phyloP scores from a whole-genome alignment of 2,113 vertebrate species.

The Osmerus eperlanus region DNA sequence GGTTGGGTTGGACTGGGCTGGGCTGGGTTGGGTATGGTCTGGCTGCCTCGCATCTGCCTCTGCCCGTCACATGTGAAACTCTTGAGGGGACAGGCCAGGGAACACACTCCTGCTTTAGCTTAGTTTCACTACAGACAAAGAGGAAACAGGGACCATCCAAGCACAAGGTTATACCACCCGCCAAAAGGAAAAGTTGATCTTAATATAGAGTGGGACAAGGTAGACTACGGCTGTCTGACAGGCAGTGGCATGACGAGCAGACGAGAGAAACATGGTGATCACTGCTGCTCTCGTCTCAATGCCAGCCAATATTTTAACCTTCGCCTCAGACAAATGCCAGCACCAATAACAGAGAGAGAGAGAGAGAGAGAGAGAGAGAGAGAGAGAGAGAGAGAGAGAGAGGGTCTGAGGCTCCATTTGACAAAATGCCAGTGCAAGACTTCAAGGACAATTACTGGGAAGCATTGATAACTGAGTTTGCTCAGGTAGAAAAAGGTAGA shows the following conservation, averaged over 20 bases:
- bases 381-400: no score
- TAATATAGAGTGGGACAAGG: constrained; percentile 36
- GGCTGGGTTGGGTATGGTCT: no score
- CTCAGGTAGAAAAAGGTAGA: no score
- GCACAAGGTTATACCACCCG: constrained; percentile 36
- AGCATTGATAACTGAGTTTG: no score
- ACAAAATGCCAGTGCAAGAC: no score
- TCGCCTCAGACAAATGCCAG: constrained; percentile 22
- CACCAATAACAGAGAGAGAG: not conserved
- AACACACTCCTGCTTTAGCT: not conserved
- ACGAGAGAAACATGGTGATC: constrained; percentile 20
- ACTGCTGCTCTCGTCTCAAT: constrained; percentile 15
- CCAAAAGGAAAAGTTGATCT: constrained; percentile 30
- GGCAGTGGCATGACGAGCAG: constrained; percentile 19
- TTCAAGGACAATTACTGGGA: no score
- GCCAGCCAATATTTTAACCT: constrained; percentile 34
- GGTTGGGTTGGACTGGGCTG: no score
- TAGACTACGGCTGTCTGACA: constrained; percentile 30
- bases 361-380: no score
- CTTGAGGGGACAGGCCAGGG: not conserved
- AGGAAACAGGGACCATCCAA: constrained; percentile 39
- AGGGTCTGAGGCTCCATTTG: no score
- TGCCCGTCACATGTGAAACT: not conserved
- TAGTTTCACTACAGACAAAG: not conserved
- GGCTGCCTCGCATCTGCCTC: no score